Evolutionary conservation across 1,140 invertebrate genomes (phyloP).

Genomic region (Lysiphlebus fabarum): DNA sequence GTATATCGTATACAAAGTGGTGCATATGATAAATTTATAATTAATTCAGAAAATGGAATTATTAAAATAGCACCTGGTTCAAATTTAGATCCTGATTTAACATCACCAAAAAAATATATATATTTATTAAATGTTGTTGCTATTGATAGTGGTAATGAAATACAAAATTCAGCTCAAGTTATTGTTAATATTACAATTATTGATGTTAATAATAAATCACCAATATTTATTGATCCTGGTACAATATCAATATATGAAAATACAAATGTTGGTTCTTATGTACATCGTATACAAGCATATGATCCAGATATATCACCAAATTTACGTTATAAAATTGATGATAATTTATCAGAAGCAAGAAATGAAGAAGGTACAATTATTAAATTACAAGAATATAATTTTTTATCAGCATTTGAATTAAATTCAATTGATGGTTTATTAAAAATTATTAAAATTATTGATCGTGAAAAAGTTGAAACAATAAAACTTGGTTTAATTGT

Average conservation of each 20-base stretch:
- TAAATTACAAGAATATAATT: slow-evolving; percentile 70
- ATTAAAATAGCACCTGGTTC: slow-evolving; percentile 84
- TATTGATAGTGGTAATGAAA: slow-evolving; percentile 82
- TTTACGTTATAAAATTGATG: slow-evolving; percentile 71
- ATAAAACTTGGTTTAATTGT: slow-evolving; percentile 74
- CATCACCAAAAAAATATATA: slow-evolving; percentile 66
- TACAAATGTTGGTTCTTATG: slow-evolving; percentile 68
- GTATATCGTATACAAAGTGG: slow-evolving; percentile 86
- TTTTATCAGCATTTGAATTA: slow-evolving; percentile 68
- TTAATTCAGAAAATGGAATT: slow-evolving; percentile 76
- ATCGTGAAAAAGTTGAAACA: slow-evolving; percentile 80
- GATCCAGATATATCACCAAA: slow-evolving; percentile 77
- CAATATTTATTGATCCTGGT: slow-evolving; percentile 68
- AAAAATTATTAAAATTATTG: slow-evolving; percentile 65
- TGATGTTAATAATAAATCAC: slow-evolving; percentile 90
- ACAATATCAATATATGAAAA: slow-evolving; percentile 72
- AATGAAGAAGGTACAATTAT: slow-evolving; percentile 76
- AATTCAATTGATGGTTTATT: slow-evolving; percentile 73
- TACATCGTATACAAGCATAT: slow-evolving; percentile 68
- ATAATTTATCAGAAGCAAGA: slow-evolving; percentile 67
- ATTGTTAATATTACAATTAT: slow-evolving; percentile 80
- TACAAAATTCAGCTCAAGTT: slow-evolving; percentile 68
- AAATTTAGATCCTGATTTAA: slow-evolving; percentile 84
- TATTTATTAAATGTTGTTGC: slow-evolving; percentile 73
- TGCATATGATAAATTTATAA: slow-evolving; percentile 88